phyloP scores from a whole-genome alignment of 2,113 vertebrate species.

The Aptenodytes forsteri region DNA sequence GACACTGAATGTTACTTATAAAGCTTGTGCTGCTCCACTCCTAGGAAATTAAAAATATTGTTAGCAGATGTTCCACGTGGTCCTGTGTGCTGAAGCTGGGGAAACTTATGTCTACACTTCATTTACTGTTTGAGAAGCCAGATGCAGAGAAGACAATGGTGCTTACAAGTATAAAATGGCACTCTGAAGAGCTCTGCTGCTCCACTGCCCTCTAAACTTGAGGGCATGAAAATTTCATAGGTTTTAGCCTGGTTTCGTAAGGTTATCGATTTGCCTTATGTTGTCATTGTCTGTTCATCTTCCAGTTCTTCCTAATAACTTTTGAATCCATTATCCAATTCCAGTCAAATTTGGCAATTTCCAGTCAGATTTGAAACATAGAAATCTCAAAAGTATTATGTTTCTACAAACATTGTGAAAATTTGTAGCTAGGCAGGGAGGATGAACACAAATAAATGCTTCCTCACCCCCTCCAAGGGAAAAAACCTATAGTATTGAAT shows the following conservation, averaged over 20 bases:
- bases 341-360: neutral
- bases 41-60: conserved; percentile 39
- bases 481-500: neutral
- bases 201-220: neutral
- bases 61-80: conserved; percentile 1
- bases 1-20: neutral
- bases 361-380: neutral
- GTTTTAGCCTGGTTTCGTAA: neutral
- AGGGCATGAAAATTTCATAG: neutral
- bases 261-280: neutral
- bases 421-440: neutral
- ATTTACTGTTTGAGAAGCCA: neutral
- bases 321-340: neutral
- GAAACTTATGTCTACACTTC: neutral
- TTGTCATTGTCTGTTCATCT: neutral
- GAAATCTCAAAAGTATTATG: neutral
- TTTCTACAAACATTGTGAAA: neutral
- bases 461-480: neutral
- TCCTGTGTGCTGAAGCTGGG: neutral
- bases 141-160: neutral
- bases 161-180: neutral
- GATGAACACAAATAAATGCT: neutral
- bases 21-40: neutral
- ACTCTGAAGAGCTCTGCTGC: neutral
- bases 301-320: neutral